These are phyloP conservation scores for Sclerurus mexicanus DNA, from an alignment of 2,113 vertebrate genomes.

Conservation along the genomic window DNA sequence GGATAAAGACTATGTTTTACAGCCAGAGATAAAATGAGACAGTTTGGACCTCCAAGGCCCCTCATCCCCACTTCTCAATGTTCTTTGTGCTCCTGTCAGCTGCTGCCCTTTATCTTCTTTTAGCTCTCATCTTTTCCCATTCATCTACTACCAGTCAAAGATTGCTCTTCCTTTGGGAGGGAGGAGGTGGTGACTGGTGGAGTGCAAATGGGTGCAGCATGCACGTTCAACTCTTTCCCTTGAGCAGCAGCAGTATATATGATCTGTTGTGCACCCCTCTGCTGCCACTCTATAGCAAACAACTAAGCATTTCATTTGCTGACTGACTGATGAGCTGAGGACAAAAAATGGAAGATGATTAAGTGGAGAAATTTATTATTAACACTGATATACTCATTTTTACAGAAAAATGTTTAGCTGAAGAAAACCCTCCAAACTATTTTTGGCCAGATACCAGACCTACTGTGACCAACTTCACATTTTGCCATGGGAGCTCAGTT, in stretches of 20 bases:
- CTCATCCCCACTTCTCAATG: not conserved
- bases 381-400: not conserved
- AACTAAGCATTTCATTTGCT: not conserved
- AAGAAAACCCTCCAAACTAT: constrained; percentile 77
- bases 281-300: not conserved
- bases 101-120: not conserved
- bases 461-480: constrained; percentile 56
- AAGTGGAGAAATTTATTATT: not conserved
- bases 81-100: not conserved
- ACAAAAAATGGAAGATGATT: not conserved
- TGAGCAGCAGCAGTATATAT: not conserved
- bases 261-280: not conserved
- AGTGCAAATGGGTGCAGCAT: not conserved
- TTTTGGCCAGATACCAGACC: constrained; percentile 81
- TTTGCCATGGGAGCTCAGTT: constrained; percentile 82
- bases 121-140: not conserved
- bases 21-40: not conserved
- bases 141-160: not conserved
- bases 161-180: not conserved
- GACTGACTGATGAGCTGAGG: not conserved
- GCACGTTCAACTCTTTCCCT: accelerated
- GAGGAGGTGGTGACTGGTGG: not conserved
- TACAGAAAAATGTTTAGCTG: constrained; percentile 77
- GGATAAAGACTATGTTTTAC: not conserved
- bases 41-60: not conserved